Percentiles rank a stretch among this genome's conserved stretches.
phyloP scores from a whole-genome alignment of 2,113 vertebrate genomes.

The Vicugna pacos region DNA sequence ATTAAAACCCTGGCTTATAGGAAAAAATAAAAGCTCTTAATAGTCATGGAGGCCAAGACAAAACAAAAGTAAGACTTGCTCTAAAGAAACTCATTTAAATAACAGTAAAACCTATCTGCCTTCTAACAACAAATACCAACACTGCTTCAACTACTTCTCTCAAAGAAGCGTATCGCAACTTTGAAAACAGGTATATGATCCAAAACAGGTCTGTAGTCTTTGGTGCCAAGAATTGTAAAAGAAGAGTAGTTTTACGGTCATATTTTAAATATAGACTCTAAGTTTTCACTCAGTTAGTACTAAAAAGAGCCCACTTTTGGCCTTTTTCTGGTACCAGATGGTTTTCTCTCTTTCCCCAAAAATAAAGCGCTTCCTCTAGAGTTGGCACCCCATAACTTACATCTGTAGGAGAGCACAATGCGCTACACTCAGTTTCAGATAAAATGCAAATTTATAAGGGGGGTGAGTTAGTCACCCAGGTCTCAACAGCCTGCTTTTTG shows the following conservation, averaged over 20 bases:
- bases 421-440: neutral
- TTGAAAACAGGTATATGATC: slow-evolving; percentile 51
- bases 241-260: slow-evolving; percentile 29
- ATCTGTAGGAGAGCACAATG: slow-evolving; percentile 2
- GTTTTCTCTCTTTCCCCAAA: slow-evolving; percentile 55
- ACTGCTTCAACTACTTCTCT: slow-evolving; percentile 15
- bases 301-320: slow-evolving; percentile 63
- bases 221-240: slow-evolving; percentile 62
- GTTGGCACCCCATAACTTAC: neutral
- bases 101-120: neutral
- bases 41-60: neutral
- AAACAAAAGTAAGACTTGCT: neutral
- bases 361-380: slow-evolving; percentile 27
- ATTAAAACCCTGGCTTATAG: neutral
- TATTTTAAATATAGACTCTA: slow-evolving; percentile 66
- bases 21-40: slow-evolving; percentile 40
- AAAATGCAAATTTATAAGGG: slow-evolving; percentile 60
- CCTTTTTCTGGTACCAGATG: slow-evolving; percentile 66
- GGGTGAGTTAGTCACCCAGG: neutral
- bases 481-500: neutral
- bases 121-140: slow-evolving; percentile 49
- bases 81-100: slow-evolving; percentile 20
- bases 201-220: slow-evolving; percentile 65
- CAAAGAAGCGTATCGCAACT: slow-evolving; percentile 1
- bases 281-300: slow-evolving; percentile 50